phyloP scores from a whole-genome alignment of 2,113 vertebrate species.

The Passerina amoena region DNA sequence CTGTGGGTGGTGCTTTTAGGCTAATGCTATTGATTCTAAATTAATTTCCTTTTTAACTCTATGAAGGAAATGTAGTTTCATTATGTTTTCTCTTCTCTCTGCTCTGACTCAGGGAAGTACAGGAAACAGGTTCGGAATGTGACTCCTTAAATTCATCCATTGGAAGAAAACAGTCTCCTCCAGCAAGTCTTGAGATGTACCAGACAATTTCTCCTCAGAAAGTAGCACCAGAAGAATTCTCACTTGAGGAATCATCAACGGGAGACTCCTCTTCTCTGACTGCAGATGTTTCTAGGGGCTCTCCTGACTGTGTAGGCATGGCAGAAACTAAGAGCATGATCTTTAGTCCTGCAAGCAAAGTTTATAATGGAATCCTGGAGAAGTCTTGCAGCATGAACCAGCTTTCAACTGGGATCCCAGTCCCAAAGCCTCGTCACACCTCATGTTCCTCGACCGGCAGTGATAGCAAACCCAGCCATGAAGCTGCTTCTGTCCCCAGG shows the following conservation, averaged over 20 bases:
- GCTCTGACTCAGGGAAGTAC: constrained; percentile 80
- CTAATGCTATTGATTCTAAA: not conserved
- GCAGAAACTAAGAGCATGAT: constrained; percentile 89
- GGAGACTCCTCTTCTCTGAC: constrained; percentile 79
- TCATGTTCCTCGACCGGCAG: constrained; percentile 85
- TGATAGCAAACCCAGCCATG: constrained; percentile 81
- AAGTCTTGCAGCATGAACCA: constrained; percentile 97
- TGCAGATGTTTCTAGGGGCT: constrained; percentile 79
- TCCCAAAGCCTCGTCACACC: constrained; percentile 82
- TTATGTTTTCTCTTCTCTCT: constrained; percentile 14
- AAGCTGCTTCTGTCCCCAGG: constrained; percentile 74
- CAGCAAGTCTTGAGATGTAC: constrained; percentile 79
- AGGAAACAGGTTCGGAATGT: constrained; percentile 87
- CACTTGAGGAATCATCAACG: constrained; percentile 79
- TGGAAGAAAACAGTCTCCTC: constrained; percentile 85
- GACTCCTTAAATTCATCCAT: constrained; percentile 89
- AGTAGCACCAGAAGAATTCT: constrained; percentile 89
- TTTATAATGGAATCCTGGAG: constrained; percentile 95
- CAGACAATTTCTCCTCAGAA: constrained; percentile 85
- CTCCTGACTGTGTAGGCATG: constrained; percentile 85
- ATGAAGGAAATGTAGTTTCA: not conserved
- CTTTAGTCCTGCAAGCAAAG: constrained; percentile 85
- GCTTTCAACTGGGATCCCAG: constrained; percentile 80
- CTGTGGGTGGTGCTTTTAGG: constrained; percentile 47
- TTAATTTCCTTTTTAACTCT: not conserved